Evolutionary conservation across 2,797 vertebrate species (phyloP), one percentile per base, ranked within the genome.

Genomic region (Lerista edwardsae): DNA sequence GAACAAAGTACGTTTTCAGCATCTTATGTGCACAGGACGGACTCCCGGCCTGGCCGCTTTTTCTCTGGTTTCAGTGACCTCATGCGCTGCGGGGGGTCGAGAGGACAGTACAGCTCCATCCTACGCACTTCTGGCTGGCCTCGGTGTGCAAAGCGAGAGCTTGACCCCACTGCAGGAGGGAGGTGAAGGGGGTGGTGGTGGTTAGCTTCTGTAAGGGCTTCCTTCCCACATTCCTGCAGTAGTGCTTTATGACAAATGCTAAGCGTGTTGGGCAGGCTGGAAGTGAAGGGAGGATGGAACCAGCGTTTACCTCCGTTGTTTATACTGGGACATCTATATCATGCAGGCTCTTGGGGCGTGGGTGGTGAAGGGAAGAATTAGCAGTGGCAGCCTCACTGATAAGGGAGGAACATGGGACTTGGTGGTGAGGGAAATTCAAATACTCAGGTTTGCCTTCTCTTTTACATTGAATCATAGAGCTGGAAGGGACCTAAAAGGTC

Each of bases 1-100:
- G 91, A 90, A 88, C 91, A 87, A 93, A 93, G 91, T 92, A 87
- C 82, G 82, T 88, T 76, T 87, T 87, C 85, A 0, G 79, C 88
- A 34, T 59, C n/a, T 25, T 90, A 82, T 81, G 29, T 65, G 83
- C 82, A 85, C 76, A 6, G 83, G 25, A 84, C 64, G 0, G 36
- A 59, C 74, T 57, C 75, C 73, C 0, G 34, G 55, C 80, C 0
- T 47, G 0, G 12, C 75, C 71, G 86, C 88, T 90, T 88, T 79
- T 90, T 82, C 86, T 61, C 81, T 82, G 84, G 89, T 75, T 65
- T 79, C 29, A 31, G 62, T 65, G 39, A 31, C 61, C 62, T 79
- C 36, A 47, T 23, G 21, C 19, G 5, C 39, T 7, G 12, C 7
- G 3, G 41, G 29, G 17, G 61, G 41, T 12, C 10, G 25, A 41